phyloP scores from a whole-genome alignment of 2,888 invertebrate species.

The Dynastes maya region DNA sequence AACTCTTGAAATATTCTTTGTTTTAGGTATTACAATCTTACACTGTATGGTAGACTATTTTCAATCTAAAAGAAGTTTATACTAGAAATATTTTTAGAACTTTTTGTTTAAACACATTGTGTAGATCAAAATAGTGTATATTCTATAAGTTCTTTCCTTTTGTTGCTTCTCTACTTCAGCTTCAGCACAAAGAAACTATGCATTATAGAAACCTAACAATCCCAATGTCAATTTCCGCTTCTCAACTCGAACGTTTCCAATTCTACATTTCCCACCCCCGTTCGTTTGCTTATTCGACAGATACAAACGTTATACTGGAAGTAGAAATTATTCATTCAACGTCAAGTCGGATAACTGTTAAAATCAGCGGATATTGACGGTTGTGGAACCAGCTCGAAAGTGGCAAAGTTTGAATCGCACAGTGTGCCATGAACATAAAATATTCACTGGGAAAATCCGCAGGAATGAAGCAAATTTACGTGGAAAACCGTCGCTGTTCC shows the following conservation, averaged over 20 bases:
- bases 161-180: neutral
- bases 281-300: no score
- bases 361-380: slow-evolving; percentile 4
- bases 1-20: no score
- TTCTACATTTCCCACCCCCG: no score
- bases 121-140: no score
- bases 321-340: slow-evolving; percentile 4
- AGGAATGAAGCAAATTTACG: slow-evolving; percentile 16
- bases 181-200: neutral
- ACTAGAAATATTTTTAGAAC: no score
- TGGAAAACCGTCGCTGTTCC: neutral
- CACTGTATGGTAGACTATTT: no score
- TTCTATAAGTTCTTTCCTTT: no score
- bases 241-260: neutral
- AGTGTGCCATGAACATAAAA: neutral
- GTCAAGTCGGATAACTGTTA: slow-evolving; percentile 17
- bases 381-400: neutral
- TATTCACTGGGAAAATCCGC: slow-evolving; percentile 1
- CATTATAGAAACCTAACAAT: slow-evolving; percentile 1
- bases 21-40: no score
- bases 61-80: no score
- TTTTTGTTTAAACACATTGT: no score
- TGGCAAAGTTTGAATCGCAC: neutral
- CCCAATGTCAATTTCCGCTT: neutral
- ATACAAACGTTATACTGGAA: neutral